Base-by-base conservation (phyloP, 2,797 vertebrate species). In the Etheostoma nigrum region DNA sequence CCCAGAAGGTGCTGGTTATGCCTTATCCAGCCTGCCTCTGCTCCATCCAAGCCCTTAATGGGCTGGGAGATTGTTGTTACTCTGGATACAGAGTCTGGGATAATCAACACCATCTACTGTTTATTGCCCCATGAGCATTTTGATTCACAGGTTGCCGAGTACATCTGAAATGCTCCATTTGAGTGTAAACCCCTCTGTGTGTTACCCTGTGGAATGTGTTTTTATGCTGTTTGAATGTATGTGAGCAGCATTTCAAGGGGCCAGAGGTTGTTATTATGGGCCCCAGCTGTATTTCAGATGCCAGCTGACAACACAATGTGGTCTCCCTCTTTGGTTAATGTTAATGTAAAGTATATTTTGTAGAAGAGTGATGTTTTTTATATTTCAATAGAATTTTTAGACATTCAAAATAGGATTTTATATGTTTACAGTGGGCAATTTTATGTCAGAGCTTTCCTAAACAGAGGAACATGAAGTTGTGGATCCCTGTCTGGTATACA, bases 91-190 rank as follows among this genome's bases (percentile, higher is more conserved):
- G 63, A 40, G 60, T 57, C 51, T 76, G 76, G 57, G 69, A 78
- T 81, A 79, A 90, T 76, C 69, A 73, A 64, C 83, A 40, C 81
- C 82, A 87, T 79, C 81, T 88, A 77, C 88, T 65, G 76, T 69
- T 67, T 30, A 23, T 62, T 70, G 49, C 69, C 75, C 40, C 47
- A 52, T 61, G 47, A 74, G 52, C 25, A 42, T 75, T 74, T 54
- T 45, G 67, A 66, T 73, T 54, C 67, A 65, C 10, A 25, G 52
- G 49, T 71, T 0, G 18, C 65, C 57, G 33, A 13, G 9, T 60
- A 21, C 67, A 74, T 72, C 47, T 84, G 48, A 71, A 78, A 81
- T 73, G 54, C 61, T 57, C 61, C 15, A 48, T 72, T 54, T 52
- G 42, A 1, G 4, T 23, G 44, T 33, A 16, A 19, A 6, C 8